Evolutionary conservation across 2,113 vertebrate species (phyloP).

Genomic region (Carassius auratus): DNA sequence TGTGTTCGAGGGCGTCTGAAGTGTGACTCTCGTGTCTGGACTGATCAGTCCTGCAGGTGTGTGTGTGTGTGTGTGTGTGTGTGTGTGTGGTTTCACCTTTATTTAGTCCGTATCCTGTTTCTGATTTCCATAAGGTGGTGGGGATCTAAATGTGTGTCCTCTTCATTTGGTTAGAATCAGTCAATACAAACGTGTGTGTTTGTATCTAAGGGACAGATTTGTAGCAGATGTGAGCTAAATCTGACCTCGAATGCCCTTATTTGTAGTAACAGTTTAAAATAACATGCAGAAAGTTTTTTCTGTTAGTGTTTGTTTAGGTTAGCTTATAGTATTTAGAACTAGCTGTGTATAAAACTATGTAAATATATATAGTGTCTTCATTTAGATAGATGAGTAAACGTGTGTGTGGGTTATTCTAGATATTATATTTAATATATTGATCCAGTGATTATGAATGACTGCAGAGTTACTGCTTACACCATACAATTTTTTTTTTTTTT

Average conservation of each 20-base stretch:
- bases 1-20: neutral
- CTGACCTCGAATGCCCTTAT: neutral
- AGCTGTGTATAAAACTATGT: no score
- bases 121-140: neutral
- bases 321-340: neutral
- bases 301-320: neutral
- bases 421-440: neutral
- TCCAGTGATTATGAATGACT: neutral
- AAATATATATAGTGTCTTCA: no score
- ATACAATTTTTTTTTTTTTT: no score
- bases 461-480: neutral
- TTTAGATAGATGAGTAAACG: no score
- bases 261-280: no score
- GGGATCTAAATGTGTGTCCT: constrained; percentile 1
- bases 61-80: no score
- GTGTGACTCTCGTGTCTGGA: neutral
- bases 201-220: neutral
- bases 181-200: neutral
- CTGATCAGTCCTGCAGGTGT: neutral
- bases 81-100: neutral
- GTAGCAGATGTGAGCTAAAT: neutral
- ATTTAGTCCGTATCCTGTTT: neutral
- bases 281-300: neutral
- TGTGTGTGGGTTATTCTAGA: no score
- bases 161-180: neutral